Evolutionary conservation across 2,797 vertebrate genomes (phyloP), one percentile per base, ranked within the genome.

Genomic region (Austrolebias charrua): DNA sequence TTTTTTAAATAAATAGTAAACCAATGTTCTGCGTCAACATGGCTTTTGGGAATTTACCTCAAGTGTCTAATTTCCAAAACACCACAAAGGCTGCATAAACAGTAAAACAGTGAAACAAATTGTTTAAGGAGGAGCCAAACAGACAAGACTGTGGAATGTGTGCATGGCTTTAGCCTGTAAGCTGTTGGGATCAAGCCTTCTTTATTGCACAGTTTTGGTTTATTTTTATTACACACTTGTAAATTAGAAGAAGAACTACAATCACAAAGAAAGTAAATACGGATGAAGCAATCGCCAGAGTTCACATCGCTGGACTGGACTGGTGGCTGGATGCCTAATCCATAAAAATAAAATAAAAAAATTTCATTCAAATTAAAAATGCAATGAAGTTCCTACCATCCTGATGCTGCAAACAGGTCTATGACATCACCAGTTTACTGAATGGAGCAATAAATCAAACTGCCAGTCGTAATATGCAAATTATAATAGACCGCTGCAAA

Each of bases 391-490:
- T 47, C 3, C 24, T 46, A 10, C 49, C 24, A n/a, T 44, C 44
- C 29, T 24, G 18, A 73, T 31, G 24, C 48, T 60, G n/a, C 73
- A 68, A 73, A 60, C 7, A 0, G 14, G 19, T 16, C 33, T 13
- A 29, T 55, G 58, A 64, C 48, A 71, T 64, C 29, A 28, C 48
- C 20, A 40, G 38, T 47, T 58, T 58, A 29, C 7, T 55, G 38
- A 47, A 47, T 18, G 44, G 47, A 43, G 44, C 29, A 69, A 76
- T 79, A n/a, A 71, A 82, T 86, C 58, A 81, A 79, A 71, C 58
- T 20, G 54, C 56, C 75, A 77, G 46, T 54, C 38, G 8, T 31
- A 72, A 72, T 53, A 60, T 42, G 45, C 24, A 24, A 24, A 24
- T 24, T 1, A 24, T 24, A 3, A 24, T 3, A 24, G 24, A 24